A percentile compares a stretch with the other conserved stretches of the same genome.
These are phyloP conservation scores for Fukomys damarensis DNA, from an alignment of 2,113 vertebrate genomes.

Conservation along the genomic window DNA sequence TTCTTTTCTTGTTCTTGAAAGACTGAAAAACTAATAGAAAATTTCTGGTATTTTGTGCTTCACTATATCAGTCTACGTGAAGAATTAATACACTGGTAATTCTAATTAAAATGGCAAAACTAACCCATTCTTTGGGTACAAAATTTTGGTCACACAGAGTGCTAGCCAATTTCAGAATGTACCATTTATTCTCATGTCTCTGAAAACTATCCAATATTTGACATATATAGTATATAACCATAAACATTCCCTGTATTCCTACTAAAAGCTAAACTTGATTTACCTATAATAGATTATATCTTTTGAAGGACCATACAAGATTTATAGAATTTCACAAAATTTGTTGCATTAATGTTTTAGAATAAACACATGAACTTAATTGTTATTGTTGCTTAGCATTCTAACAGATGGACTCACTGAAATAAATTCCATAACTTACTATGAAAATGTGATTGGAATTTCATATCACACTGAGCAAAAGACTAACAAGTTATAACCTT, in stretches of 20 bases:
- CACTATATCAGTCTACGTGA: not conserved
- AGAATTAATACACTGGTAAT: not conserved
- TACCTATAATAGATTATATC: not conserved
- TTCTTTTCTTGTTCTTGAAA: constrained; percentile 19
- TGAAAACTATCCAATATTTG: not conserved
- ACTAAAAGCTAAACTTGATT: constrained; percentile 23
- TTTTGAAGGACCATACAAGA: constrained; percentile 20
- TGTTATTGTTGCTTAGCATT: not conserved
- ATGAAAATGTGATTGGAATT: constrained; percentile 4
- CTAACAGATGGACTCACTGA: not conserved
- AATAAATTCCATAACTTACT: not conserved
- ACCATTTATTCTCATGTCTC: not conserved
- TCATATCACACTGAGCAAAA: not conserved
- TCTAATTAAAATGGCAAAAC: not conserved
- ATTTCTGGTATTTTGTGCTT: not conserved
- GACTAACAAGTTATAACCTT: constrained; percentile 16
- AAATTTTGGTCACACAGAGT: not conserved
- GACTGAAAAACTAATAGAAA: not conserved
- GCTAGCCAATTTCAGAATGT: not conserved
- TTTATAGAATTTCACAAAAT: constrained; percentile 20
- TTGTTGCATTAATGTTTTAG: not conserved
- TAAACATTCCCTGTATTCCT: not conserved
- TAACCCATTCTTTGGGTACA: constrained; percentile 5
- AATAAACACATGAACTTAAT: constrained; percentile 8
- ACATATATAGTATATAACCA: not conserved